A percentile compares a stretch with the other conserved stretches of the same genome.
These are phyloP conservation scores for Tringa solitaria DNA, from an alignment of 2,113 vertebrate species.

Conservation along the genomic window DNA sequence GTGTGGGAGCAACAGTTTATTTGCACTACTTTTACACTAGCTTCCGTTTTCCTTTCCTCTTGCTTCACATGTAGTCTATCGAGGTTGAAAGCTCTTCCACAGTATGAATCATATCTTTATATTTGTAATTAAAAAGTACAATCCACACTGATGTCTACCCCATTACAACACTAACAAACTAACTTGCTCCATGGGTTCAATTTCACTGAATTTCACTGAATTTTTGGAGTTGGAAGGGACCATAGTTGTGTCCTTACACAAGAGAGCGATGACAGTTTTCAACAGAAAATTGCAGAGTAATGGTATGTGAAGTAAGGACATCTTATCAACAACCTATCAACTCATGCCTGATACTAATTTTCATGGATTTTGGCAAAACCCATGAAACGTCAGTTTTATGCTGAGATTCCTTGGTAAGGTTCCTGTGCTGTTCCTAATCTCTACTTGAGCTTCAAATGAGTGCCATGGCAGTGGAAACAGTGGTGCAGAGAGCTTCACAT, in stretches of 20 bases:
- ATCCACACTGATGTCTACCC: not conserved
- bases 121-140: not conserved
- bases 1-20: not conserved
- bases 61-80: not conserved
- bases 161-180: not conserved
- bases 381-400: not conserved
- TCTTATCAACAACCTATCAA: not conserved
- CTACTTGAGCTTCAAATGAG: not conserved
- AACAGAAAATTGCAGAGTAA: not conserved
- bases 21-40: not conserved
- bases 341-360: not conserved
- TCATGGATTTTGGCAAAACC: not conserved
- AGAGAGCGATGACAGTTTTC: not conserved
- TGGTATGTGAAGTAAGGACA: not conserved
- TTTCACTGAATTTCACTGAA: too few species aligned
- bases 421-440: not conserved
- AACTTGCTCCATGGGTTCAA: not conserved
- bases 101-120: not conserved
- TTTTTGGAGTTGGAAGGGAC: too few species aligned
- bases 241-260: not conserved
- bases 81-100: not conserved
- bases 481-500: not conserved
- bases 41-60: not conserved
- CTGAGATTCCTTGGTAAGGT: not conserved
- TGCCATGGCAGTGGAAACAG: not conserved